Percentiles rank a stretch among this genome's conserved stretches.
Evolutionary conservation across 2,797 vertebrate genomes (phyloP).

Genomic region (Chromobotia macracanthus): DNA sequence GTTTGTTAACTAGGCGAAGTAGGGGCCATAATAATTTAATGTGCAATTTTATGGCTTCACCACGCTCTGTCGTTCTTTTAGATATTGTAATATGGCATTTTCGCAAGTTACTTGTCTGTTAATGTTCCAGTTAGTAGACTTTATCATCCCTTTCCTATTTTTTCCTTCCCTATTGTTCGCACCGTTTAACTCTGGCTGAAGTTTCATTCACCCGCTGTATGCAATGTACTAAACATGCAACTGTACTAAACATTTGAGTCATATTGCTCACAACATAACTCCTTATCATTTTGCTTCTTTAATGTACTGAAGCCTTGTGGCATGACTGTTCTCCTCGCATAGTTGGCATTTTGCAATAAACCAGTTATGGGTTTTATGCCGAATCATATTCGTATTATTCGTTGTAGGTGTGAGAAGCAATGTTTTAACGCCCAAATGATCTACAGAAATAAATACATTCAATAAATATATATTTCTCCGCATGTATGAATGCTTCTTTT

Average conservation of each 20-base stretch:
- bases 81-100: slow-evolving; percentile 99
- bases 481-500: not conserved
- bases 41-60: slow-evolving; percentile 97
- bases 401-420: slow-evolving; percentile 22
- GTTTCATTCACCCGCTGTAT: slow-evolving; percentile 72
- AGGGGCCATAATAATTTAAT: slow-evolving; percentile 98
- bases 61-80: slow-evolving; percentile 98
- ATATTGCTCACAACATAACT: slow-evolving; percentile 56
- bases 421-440: slow-evolving; percentile 13
- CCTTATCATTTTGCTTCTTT: slow-evolving; percentile 47
- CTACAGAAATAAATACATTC: slow-evolving; percentile 5
- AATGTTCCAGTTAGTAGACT: slow-evolving; percentile 99
- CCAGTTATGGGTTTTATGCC: slow-evolving; percentile 47
- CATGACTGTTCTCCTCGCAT: slow-evolving; percentile 42
- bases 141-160: slow-evolving; percentile 92
- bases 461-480: not conserved
- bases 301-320: slow-evolving; percentile 43
- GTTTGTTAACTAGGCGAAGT: slow-evolving; percentile 99
- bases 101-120: slow-evolving; percentile 99
- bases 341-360: slow-evolving; percentile 42
- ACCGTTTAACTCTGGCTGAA: slow-evolving; percentile 95
- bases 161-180: slow-evolving; percentile 87
- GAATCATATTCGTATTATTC: slow-evolving; percentile 42
- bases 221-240: slow-evolving; percentile 37
- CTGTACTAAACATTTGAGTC: slow-evolving; percentile 45